Base-by-base conservation (phyloP, 2,797 vertebrate genomes). In the Chelonia mydas region DNA sequence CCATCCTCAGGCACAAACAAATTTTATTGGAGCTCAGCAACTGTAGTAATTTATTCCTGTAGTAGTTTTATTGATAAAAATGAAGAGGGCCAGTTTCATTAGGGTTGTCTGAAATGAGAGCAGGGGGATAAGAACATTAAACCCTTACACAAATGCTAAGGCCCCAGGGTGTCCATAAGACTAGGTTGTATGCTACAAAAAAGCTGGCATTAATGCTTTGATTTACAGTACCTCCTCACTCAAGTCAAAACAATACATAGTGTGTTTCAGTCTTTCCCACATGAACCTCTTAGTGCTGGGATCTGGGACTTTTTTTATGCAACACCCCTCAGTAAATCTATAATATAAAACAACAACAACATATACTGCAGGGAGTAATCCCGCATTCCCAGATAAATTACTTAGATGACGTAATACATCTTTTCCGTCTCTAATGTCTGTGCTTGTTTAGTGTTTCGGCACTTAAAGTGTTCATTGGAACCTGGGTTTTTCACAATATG, bases 21-120 rank as follows among this genome's bases (percentile, higher is more conserved):
- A 84, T 92, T 96, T 92, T 93, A 95, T 96, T 94, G 87, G 80
- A 96, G 93, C 93, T 90, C 92, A 84, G 93, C 88, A 96, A 87
- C 41, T 41, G 15, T 45, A 89, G 83, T 82, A 89, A 96, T 95
- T 85, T 92, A 80, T 68, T 93, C 83, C 95, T 95, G 86, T 0
- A 7, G 80, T 78, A 47, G 57, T 72, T 92, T 96, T 85, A 93
- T 47, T 85, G 77, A 94, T 92, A 90, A 96, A 96, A 97, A 92
- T 54, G 55, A 89, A 95, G 92, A 90, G 76, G 84, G 78, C 83
- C 3, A 84, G 82, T 90, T 0, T 5, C 23, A 87, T 45, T 85
- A 93, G 93, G 90, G 89, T 96, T 92, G 55, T 87, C 80, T 88
- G 55, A 93, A 89, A 87, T 57, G 61, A 90, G 87, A 93, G 33